Evolutionary conservation across 2,113 vertebrate species (phyloP), one percentile per base, ranked within the genome.

Genomic region (Strix aluco): DNA sequence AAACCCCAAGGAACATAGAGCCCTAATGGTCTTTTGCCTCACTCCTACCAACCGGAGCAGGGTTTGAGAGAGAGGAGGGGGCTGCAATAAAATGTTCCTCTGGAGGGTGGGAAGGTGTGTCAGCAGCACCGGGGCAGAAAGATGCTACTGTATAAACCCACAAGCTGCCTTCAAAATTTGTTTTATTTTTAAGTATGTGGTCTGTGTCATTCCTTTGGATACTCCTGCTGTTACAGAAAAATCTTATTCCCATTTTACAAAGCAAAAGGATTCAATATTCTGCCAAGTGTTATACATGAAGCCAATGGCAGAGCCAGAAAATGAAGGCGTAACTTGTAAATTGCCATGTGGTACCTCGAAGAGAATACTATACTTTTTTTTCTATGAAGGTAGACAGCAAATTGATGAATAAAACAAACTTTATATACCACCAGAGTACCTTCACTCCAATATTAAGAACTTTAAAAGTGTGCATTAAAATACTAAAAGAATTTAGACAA

Each of bases 51-150:
- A 6, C 2, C 1, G 23, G 38, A 86, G 36, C 29, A 58, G 21
- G 3, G 6, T 14, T 63, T 70, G 40, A 61, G 12, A 30, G 10
- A 0, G 0, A 58, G 40, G 57, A 75, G 27, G 7, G 5, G 52
- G 17, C 14, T 74, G 18, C 2, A n/a, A 36, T 3, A 63, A 81
- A 63, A 46, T 29, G 4, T 13, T 81, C 9, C 0, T 79, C 23
- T 73, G 30, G 9, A 52, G 36, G 4, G 25, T 57, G 9, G 18
- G 34, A 81, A 65, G 19, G 72, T 1, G 3, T 44, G 20, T 62
- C 32, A 66, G 46, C 58, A 81, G 65, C 74, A 36, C 38, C 34
- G 10, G 30, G 14, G 32, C 59, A 77, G 71, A 82, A 34, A 69
- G 40, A 77, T 58, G 42, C 70, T 92, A 85, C 88, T 83, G 55